phyloP scores from a whole-genome alignment of 2,113 vertebrate genomes.

The Tretioscincus oriximinensis region DNA sequence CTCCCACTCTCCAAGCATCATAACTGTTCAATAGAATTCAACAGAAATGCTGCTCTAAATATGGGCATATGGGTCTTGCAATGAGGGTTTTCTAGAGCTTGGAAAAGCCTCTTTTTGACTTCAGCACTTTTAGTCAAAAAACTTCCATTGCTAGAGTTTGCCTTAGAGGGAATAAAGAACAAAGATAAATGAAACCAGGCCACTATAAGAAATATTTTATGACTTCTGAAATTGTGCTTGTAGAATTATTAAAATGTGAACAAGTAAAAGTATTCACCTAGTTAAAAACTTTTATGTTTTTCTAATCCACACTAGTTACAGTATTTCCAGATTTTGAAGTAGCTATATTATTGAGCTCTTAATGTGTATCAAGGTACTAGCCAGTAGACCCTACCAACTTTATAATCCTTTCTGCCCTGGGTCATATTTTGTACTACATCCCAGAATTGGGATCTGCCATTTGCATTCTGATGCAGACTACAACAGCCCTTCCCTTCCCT shows the following conservation, averaged over 20 bases:
- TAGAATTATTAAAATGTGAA: not conserved
- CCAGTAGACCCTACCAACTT: too few species aligned
- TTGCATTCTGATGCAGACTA: too few species aligned
- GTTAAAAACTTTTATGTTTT: not conserved
- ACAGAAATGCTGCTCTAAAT: not conserved
- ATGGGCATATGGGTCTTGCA: not conserved
- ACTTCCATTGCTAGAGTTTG: not conserved
- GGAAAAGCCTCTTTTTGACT: too few species aligned
- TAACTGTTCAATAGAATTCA: not conserved
- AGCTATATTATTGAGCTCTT: not conserved
- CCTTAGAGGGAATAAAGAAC: not conserved
- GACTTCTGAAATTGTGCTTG: not conserved
- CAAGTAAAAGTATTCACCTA: not conserved
- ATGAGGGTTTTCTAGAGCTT: too few species aligned
- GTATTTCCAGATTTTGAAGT: not conserved
- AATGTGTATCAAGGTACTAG: too few species aligned
- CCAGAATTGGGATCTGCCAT: too few species aligned
- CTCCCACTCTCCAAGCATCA: not conserved
- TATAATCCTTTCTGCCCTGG: too few species aligned
- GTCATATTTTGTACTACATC: too few species aligned
- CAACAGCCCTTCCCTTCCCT: too few species aligned
- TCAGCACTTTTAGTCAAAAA: too few species aligned
- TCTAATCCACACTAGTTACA: not conserved
- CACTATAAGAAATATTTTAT: not conserved
- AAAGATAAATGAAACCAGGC: not conserved